A percentile compares a stretch with the other conserved stretches of the same genome.
Conservation (phyloP, 1,140 invertebrate genomes). For the Vanessa atalanta region DNA sequence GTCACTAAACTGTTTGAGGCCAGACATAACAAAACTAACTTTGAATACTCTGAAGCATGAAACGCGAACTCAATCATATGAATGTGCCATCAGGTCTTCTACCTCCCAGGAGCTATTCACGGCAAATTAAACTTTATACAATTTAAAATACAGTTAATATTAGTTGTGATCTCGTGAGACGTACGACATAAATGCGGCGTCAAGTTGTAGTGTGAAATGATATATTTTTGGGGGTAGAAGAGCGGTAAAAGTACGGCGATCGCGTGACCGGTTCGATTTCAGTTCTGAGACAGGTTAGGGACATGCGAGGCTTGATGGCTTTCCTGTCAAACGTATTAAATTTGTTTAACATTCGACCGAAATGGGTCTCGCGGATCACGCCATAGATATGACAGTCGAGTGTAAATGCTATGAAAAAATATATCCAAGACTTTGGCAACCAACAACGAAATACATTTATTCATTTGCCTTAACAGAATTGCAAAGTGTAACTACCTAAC, state of each 20-base stretch:
- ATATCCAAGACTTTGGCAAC: not conserved
- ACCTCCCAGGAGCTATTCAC: slow-evolving; percentile 15
- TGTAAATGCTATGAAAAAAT: not conserved
- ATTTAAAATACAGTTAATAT: slow-evolving; percentile 42
- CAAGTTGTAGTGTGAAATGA: slow-evolving; percentile 73
- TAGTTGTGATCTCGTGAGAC: slow-evolving; percentile 21
- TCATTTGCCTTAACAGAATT: not conserved
- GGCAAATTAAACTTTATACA: slow-evolving; percentile 36
- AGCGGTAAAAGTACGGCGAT: slow-evolving; percentile 32
- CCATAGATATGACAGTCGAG: slow-evolving; percentile 8
- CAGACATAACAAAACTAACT: slow-evolving; percentile 62
- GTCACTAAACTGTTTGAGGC: slow-evolving; percentile 51
- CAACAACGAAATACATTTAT: not conserved
- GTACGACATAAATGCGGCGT: slow-evolving; percentile 59
- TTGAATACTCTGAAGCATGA: slow-evolving; percentile 54
- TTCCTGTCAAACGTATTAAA: slow-evolving; percentile 60
- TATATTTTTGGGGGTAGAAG: slow-evolving; percentile 61
- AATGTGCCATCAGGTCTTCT: slow-evolving; percentile 46
- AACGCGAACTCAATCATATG: slow-evolving; percentile 64
- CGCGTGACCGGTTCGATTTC: slow-evolving; percentile 65
- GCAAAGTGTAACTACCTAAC: too few relatives aligned
- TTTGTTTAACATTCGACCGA: slow-evolving; percentile 40
- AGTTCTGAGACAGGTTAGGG: slow-evolving; percentile 48
- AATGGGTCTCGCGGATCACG: slow-evolving; percentile 28
- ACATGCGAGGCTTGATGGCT: slow-evolving; percentile 57